Evolutionary conservation across 2,888 invertebrate species (phyloP).

Genomic region (Syrista parreyssii): DNA sequence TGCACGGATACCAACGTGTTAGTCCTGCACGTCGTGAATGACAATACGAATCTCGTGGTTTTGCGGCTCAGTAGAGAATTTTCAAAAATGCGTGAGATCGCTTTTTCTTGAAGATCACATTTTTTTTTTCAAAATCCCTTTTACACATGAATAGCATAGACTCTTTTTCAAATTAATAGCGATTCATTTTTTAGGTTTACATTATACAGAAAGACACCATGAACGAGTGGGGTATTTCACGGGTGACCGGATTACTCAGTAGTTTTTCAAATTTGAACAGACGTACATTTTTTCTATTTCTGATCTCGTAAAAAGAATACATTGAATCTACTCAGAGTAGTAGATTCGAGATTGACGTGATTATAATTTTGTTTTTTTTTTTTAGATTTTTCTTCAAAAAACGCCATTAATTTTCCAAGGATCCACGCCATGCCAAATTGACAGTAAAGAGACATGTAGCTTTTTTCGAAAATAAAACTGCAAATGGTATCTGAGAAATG

Average conservation of each 20-base stretch:
- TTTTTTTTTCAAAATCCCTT: not conserved
- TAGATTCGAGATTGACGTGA: not conserved
- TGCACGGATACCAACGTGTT: not conserved
- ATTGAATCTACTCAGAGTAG: not conserved
- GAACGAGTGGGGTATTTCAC: not conserved
- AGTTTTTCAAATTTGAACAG: not conserved
- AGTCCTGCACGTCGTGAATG: conserved; percentile 7
- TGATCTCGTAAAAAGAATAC: not conserved
- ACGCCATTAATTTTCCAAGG: not conserved
- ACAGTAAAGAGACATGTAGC: not conserved
- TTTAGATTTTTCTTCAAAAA: not conserved
- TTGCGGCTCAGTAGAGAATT: conserved; percentile 19
- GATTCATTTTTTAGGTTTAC: not conserved
- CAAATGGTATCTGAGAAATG: not conserved
- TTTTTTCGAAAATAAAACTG: not conserved
- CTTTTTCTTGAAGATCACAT: conserved; percentile 24
- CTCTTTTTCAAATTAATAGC: not conserved
- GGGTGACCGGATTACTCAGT: not conserved
- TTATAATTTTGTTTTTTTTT: conserved; percentile 1
- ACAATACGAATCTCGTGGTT: conserved; percentile 12
- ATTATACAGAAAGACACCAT: not conserved
- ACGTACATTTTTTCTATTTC: not conserved
- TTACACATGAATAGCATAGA: not conserved
- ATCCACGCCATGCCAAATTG: not conserved
- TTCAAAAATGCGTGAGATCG: conserved; percentile 34